Base-by-base conservation (phyloP, 2,888 invertebrate species). In the Zygothrica quintamaculata region DNA sequence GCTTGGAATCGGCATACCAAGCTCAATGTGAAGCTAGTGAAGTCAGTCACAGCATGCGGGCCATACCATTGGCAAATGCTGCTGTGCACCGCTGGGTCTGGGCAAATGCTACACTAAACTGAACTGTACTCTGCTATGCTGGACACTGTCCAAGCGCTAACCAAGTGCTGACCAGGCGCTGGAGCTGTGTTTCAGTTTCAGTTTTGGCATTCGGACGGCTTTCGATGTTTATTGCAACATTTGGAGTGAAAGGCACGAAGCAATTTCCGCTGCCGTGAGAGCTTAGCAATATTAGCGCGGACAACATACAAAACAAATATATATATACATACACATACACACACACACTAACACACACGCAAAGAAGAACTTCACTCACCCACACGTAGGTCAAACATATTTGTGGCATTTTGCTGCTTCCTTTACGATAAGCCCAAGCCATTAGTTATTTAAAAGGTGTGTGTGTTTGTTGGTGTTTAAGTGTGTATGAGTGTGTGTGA, bases 241-340 rank as follows among this genome's bases (percentile, higher is more conserved):
- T 85, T 71, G 73, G 82, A 82, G 85, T 80, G 82, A 82, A 80
- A 85, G 80, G 82, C 80, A 80, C 85, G 85, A 85, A 82, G 82
- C 80, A 80, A 80, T 80, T 80, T 80, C 80, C 80, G 80, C 70
- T 80, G 57, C 79, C 84, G 84, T 79, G 85, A 78, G 73, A 80
- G 80, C 80, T 82, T 85, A 82, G 85, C 79, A 73, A 78, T 80
- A 80, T 80, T 85, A 80, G 66, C 71, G 66, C 66, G 65, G 51
- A 65, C 65, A 70, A 53, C 50, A 62, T 37, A 72, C 73, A 57
- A 56, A 46, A 57, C 37, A 8, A 37, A 7, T 29, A n/a, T n/a
- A n/a, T 26, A 39, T 36, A 16, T 16, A 36, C 56, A 31, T 11
- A 26, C 36, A 40, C 44, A 59, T 37, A 39, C 42, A 25, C 29